phyloP scores from a whole-genome alignment of 2,797 vertebrate species.

The Caiman crocodilus region DNA sequence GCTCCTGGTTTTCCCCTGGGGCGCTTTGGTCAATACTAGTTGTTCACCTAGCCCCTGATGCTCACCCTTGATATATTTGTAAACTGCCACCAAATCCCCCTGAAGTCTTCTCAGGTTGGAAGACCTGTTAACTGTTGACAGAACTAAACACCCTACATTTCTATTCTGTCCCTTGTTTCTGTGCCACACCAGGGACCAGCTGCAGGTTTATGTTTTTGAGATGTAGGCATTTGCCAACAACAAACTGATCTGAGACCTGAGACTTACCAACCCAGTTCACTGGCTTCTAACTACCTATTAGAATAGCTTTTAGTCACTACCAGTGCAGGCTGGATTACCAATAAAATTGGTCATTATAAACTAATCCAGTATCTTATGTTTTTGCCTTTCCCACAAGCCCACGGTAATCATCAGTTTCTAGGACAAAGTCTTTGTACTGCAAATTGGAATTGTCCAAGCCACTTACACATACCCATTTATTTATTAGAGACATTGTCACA shows the following conservation, averaged over 20 bases:
- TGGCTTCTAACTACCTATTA: constrained; percentile 42
- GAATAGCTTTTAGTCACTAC: constrained; percentile 62
- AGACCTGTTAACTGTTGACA: not conserved
- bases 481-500: constrained; percentile 53
- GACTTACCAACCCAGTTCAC: constrained; percentile 17
- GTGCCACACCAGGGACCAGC: rapidly evolving
- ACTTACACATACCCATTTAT: constrained; percentile 60
- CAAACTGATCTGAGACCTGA: not conserved
- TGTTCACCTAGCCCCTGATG: too few relatives aligned
- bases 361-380: constrained; percentile 50
- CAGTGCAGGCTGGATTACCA: constrained; percentile 57
- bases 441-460: constrained; percentile 66
- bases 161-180: not conserved
- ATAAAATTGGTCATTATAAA: constrained; percentile 29
- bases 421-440: constrained; percentile 68
- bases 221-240: not conserved
- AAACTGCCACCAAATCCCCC: too few relatives aligned
- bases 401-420: constrained; percentile 67
- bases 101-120: not conserved
- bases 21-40: too few relatives aligned
- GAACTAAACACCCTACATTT: not conserved
- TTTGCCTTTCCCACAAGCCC: constrained; percentile 48
- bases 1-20: too few relatives aligned
- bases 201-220: not conserved
- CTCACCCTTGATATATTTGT: too few relatives aligned